Conservation (phyloP, 2,888 invertebrate genomes). For the Blastobasis adustella region DNA sequence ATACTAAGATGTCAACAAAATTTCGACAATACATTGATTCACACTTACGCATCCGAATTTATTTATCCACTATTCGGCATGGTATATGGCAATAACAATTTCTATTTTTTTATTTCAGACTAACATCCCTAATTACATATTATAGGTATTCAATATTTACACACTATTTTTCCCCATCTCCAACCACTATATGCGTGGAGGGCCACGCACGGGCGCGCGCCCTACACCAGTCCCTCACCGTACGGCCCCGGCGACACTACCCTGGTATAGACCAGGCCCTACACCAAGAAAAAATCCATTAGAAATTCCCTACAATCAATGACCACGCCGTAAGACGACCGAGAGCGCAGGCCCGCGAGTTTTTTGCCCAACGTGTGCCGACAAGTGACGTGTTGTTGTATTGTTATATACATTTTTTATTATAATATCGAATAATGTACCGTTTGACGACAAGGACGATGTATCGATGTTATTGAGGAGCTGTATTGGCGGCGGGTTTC, state of each 20-base stretch:
- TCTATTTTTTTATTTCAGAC: too few relatives aligned
- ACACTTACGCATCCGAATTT: too few relatives aligned
- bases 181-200: too few relatives aligned
- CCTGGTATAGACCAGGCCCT: conserved; percentile 23
- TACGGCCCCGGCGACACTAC: conserved; percentile 50
- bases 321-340: conserved; percentile 21
- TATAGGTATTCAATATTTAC: too few relatives aligned
- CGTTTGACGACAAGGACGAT: conserved; percentile 21
- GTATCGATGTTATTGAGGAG: conserved; percentile 41
- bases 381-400: conserved; percentile 31
- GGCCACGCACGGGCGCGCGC: too few relatives aligned
- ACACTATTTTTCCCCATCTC: too few relatives aligned
- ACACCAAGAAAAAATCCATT: conserved; percentile 21
- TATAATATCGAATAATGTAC: conserved; percentile 19
- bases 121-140: too few relatives aligned
- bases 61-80: too few relatives aligned
- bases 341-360: conserved; percentile 10
- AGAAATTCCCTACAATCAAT: conserved; percentile 24
- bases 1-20: too few relatives aligned
- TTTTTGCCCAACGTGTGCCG: conserved; percentile 13
- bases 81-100: too few relatives aligned
- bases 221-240: conserved; percentile 46
- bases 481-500: conserved; percentile 9
- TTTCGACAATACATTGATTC: too few relatives aligned
- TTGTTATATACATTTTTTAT: conserved; percentile 16